Conservation (phyloP, 2,113 vertebrate genomes). For the Scopus umbretta region DNA sequence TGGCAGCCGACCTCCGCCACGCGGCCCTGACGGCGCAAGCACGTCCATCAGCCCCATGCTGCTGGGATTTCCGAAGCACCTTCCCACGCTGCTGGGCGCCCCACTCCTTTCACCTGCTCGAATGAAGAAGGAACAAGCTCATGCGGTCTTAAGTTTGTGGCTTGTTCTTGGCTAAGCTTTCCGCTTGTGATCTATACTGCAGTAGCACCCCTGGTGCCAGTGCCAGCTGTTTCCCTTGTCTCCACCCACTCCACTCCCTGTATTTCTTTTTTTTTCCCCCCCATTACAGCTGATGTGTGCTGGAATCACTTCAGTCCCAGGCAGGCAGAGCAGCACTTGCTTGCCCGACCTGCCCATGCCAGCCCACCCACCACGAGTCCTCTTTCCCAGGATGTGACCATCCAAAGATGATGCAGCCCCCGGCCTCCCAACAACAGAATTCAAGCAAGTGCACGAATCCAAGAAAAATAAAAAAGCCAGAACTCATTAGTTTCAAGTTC, state of each 20-base stretch:
- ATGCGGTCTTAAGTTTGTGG: not conserved
- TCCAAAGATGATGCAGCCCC: not conserved
- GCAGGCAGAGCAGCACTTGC: not conserved
- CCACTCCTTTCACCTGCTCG: accelerated
- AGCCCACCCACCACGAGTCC: not conserved
- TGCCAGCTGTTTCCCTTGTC: not conserved
- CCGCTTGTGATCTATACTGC: accelerated
- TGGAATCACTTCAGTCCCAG: accelerated
- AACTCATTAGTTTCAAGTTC: not conserved
- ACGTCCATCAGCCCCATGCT: not conserved
- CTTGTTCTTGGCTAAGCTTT: not conserved
- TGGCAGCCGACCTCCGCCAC: not conserved
- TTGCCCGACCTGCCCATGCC: accelerated
- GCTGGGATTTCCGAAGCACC: not conserved
- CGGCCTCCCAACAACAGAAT: not conserved
- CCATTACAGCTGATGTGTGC: not conserved
- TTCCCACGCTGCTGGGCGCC: accelerated
- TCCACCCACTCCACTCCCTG: not conserved
- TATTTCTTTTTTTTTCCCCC: not conserved
- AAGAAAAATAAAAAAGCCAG: not conserved
- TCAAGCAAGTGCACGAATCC: not conserved
- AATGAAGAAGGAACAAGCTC: not conserved
- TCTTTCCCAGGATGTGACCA: not conserved
- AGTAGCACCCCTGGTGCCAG: not conserved
- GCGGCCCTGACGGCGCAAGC: accelerated